These are phyloP conservation scores for Bombus breviceps DNA, from an alignment of 1,140 invertebrate species.

Conservation along the genomic window DNA sequence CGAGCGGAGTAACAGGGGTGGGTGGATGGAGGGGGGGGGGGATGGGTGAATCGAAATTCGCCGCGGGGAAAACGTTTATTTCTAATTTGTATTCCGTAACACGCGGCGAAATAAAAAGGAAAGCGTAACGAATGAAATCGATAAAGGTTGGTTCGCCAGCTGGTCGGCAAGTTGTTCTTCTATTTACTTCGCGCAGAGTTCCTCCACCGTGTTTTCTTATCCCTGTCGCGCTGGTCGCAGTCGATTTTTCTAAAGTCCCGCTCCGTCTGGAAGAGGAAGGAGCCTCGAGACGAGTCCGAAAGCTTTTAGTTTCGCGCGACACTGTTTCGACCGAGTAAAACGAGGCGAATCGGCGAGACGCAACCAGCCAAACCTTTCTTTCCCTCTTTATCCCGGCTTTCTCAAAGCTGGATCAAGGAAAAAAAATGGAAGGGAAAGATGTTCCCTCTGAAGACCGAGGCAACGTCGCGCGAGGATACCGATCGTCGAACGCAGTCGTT, in stretches of 20 bases:
- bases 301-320: slow-evolving; percentile 2
- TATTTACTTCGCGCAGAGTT: slow-evolving; percentile 19
- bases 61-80: too few relatives aligned
- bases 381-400: slow-evolving; percentile 29
- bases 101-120: not conserved
- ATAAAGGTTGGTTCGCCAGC: not conserved
- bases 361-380: slow-evolving; percentile 29
- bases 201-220: not conserved
- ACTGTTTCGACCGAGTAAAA: slow-evolving; percentile 38
- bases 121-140: not conserved
- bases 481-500: slow-evolving; percentile 40
- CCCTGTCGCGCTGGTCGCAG: too few relatives aligned
- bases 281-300: too few relatives aligned
- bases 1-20: too few relatives aligned
- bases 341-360: slow-evolving; percentile 12
- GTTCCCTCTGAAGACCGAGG: slow-evolving; percentile 19
- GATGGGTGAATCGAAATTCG: not conserved
- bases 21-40: too few relatives aligned
- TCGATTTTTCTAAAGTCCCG: too few relatives aligned
- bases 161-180: slow-evolving; percentile 14
- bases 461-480: slow-evolving; percentile 32
- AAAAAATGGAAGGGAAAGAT: slow-evolving; percentile 30
- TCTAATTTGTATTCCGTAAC: slow-evolving; percentile 14
- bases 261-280: too few relatives aligned
- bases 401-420: slow-evolving; percentile 50